A percentile compares a stretch with the other conserved stretches of the same genome.
These are phyloP conservation scores for Pseudocheirus occidentalis DNA, from an alignment of 2,797 vertebrate genomes.

Conservation along the genomic window DNA sequence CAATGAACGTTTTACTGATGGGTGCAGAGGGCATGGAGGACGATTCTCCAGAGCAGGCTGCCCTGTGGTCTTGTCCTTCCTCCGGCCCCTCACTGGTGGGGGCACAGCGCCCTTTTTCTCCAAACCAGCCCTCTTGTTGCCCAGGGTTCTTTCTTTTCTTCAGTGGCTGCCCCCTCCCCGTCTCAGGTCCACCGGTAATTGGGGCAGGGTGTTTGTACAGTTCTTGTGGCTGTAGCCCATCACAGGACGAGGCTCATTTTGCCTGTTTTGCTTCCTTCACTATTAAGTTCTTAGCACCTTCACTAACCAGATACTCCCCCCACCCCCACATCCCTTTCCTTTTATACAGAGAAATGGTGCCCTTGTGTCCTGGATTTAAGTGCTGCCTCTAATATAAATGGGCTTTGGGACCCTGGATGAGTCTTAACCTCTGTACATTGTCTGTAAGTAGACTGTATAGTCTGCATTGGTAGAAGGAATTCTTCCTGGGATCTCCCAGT, in stretches of 20 bases:
- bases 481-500: background rate
- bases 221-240: background rate
- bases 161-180: no score
- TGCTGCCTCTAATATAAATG: no score
- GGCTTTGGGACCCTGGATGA: background rate
- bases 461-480: background rate
- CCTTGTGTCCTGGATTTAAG: background rate
- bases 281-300: no score
- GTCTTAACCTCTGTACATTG: background rate
- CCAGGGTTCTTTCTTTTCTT: background rate
- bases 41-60: background rate
- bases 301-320: background rate
- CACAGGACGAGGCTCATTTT: background rate
- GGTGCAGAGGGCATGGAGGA: no score
- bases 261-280: background rate
- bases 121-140: background rate
- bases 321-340: background rate
- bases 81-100: background rate
- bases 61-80: background rate
- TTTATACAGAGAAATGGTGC: background rate
- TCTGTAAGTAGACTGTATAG: background rate
- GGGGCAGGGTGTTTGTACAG: no score
- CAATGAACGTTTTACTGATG: no score
- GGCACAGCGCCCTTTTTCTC: background rate
- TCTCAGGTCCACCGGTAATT: background rate